Evolutionary conservation across 2,113 vertebrate species (phyloP), one percentile per base, ranked within the genome.

Genomic region (Actenoides lindsayi): DNA sequence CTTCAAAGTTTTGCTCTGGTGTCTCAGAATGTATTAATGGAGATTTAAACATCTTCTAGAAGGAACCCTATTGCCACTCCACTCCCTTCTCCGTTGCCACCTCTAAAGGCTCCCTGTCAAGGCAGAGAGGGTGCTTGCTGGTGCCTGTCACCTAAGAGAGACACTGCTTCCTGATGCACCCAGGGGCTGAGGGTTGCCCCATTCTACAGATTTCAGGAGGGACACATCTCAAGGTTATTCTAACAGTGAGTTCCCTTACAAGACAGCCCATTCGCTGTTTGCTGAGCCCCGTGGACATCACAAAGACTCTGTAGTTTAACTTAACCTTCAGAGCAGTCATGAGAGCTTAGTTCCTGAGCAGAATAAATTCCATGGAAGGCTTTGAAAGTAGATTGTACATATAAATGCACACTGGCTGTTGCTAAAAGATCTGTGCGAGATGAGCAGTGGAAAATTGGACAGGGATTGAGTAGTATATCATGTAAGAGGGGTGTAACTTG

Each of bases 381-480:
- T 92, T 81, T 83, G 57, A 33, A 86, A 65, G 77, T 53, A 64
- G 92, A 71, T 73, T 87, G 69, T 64, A 48, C 9, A 1, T 89
- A 25, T 39, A 83, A 91, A 53, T 53, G 56, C 77, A 16, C 73
- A 14, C 35, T 57, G 83, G 69, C 56, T 89, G 92, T 64, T 87
- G 57, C 90, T 87, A 64, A 75, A 82, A 84, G 83, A 79, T 35
- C 65, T n/a, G 54, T 48, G 65, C 33, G 79, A 84, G 78, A 73
- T 42, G 78, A 94, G 87, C 81, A 63, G 77, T 82, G 89, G 80
- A 94, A 96, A 95, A 74, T 31, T 85, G 83, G 93, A 44, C n/a
- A 33, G 50, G 33, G 53, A 57, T 81, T 30, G 74, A 91, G 48
- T 63, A 82, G 69, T 81, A 17, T 82, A 11, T 84, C 96, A 42